phyloP scores from a whole-genome alignment of 1,140 invertebrate species.

The Procambarus clarkii region DNA sequence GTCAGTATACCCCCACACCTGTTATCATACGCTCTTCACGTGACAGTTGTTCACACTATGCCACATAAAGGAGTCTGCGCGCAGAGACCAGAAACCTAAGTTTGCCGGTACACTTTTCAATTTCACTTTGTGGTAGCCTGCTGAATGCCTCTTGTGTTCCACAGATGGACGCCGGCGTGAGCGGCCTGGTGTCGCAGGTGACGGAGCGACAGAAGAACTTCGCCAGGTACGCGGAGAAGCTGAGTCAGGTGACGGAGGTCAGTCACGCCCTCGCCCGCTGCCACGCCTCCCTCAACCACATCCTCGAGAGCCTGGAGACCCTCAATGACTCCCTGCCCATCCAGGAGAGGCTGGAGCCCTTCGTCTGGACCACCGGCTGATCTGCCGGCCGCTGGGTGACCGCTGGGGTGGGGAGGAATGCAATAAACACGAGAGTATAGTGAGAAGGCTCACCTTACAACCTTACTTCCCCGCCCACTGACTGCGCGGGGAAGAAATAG shows the following conservation, averaged over 20 bases:
- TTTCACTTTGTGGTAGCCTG: too few relatives aligned
- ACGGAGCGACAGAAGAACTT: conserved; percentile 89
- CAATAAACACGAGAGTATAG: neutral
- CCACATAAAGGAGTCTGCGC: too few relatives aligned
- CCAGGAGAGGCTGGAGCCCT: conserved; percentile 90
- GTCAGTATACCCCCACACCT: conserved; percentile 76
- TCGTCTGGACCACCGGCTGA: conserved; percentile 90
- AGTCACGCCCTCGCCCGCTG: conserved; percentile 87
- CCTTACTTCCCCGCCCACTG: neutral
- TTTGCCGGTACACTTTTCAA: too few relatives aligned
- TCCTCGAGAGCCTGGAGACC: conserved; percentile 88
- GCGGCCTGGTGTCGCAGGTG: conserved; percentile 82
- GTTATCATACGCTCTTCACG: neutral
- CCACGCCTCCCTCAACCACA: conserved; percentile 88
- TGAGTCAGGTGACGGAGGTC: conserved; percentile 87
- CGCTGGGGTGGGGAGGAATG: neutral
- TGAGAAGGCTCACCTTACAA: neutral
- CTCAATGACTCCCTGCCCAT: conserved; percentile 90
- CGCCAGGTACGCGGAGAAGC: conserved; percentile 88
- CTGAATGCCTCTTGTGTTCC: conserved; percentile 60
- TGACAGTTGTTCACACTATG: too few relatives aligned
- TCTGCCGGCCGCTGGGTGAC: neutral
- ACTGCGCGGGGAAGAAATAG: neutral
- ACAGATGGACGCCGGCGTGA: conserved; percentile 85
- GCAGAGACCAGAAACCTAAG: too few relatives aligned